phyloP scores from a whole-genome alignment of 2,797 vertebrate genomes.

The Urosaurus nigricauda region DNA sequence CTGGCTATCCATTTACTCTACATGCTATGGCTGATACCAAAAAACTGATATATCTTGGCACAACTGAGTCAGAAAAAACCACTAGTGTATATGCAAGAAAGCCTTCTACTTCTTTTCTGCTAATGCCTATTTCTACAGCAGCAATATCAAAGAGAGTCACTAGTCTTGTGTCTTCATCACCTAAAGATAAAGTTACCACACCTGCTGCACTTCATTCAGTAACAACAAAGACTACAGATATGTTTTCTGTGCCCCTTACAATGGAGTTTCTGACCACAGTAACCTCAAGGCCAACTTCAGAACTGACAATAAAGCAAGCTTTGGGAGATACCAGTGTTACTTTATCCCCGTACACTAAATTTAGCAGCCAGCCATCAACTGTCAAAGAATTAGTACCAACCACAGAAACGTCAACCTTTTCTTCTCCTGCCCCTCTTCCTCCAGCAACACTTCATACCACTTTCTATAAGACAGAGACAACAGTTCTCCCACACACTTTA shows the following conservation, averaged over 20 bases:
- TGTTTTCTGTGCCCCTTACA: background rate
- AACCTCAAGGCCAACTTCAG: conserved; percentile 49
- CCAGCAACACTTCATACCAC: conserved; percentile 65
- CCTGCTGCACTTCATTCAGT: conserved; percentile 32
- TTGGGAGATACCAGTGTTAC: conserved; percentile 67
- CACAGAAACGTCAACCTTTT: conserved; percentile 56
- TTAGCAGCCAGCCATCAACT: conserved; percentile 38
- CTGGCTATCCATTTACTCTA: conserved; percentile 29
- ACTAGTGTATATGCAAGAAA: conserved; percentile 28
- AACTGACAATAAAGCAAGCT: conserved; percentile 57
- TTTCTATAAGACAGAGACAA: conserved; percentile 64
- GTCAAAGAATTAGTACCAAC: conserved; percentile 53
- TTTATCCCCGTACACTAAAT: conserved; percentile 53
- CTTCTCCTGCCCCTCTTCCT: conserved; percentile 54
- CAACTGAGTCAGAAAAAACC: conserved; percentile 38
- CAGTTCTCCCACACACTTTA: conserved; percentile 64
- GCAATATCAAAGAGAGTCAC: conserved; percentile 51
- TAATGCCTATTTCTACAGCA: conserved; percentile 33
- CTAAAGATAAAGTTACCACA: conserved; percentile 39
- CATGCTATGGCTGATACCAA: conserved; percentile 41
- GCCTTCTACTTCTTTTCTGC: conserved; percentile 56
- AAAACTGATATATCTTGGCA: conserved; percentile 22
- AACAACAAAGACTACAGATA: background rate
- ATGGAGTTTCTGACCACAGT: conserved; percentile 33
- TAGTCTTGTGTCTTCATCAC: conserved; percentile 26